A percentile compares a stretch with the other conserved stretches of the same genome.
phyloP scores from a whole-genome alignment of 1,140 invertebrate species.

The Drosophila busckii region DNA sequence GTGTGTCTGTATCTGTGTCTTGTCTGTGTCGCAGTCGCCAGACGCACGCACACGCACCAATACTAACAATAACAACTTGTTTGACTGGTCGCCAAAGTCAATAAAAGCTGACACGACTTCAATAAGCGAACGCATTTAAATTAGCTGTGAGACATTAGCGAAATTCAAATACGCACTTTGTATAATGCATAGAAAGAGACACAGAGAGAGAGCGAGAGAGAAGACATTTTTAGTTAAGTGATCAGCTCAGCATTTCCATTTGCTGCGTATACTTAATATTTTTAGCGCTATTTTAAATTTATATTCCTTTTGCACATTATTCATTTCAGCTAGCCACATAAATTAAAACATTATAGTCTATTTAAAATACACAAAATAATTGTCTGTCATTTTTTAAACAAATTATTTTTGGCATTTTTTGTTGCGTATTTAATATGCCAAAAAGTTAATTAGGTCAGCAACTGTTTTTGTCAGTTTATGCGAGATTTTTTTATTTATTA shows the following conservation, averaged over 20 bases:
- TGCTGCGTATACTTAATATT: no score
- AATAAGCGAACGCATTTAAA: constrained; percentile 55
- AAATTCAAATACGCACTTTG: constrained; percentile 53
- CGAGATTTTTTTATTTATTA: constrained; percentile 39
- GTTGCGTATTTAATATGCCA: constrained; percentile 14
- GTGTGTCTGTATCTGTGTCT: constrained; percentile 34
- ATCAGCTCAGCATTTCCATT: no score
- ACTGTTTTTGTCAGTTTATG: constrained; percentile 72
- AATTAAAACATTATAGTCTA: constrained; percentile 29
- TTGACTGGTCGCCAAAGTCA: constrained; percentile 45
- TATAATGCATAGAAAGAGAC: constrained; percentile 28
- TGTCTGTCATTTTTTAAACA: constrained; percentile 14
- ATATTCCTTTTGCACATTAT: neutral
- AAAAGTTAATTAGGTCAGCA: constrained; percentile 67
- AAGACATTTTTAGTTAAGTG: no score
- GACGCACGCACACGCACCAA: constrained; percentile 52
- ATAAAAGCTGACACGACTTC: constrained; percentile 34
- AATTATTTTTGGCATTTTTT: constrained; percentile 22
- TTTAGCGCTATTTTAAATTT: no score
- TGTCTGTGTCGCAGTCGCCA: constrained; percentile 45
- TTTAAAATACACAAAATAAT: constrained; percentile 13
- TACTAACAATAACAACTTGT: constrained; percentile 25
- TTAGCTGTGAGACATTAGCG: constrained; percentile 27
- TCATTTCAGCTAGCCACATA: neutral
- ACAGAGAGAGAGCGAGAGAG: no score